Base-by-base conservation (phyloP, 2,113 vertebrate genomes). In the Scolopax mira region DNA sequence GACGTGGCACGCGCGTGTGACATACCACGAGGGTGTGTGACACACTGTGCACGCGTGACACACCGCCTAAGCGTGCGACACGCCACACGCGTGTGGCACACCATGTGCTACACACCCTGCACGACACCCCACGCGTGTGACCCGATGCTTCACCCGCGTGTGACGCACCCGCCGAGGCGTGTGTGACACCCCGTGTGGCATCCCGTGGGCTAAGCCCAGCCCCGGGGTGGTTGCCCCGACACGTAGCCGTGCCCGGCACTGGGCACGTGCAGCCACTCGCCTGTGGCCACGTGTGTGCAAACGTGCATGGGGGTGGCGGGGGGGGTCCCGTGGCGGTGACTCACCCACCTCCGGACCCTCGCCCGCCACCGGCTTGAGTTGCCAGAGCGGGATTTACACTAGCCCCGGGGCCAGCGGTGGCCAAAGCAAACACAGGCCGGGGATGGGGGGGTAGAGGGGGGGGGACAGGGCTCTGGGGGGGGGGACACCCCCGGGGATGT, bases 311-410 rank as follows among this genome's bases (percentile, higher is more conserved):
- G 58, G 6, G 41, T 7, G 4, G n/a, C n/a, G 7, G 64, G 39
- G 35, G 44, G 55, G 35, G 6, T 7, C 41, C 10, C 55, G 5
- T 30, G 7, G 9, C 33, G 17, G 73, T 85, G 88, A 95, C 79
- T 92, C 91, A 84, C 88, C 61, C 52, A 7, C 46, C 70, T 72
- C 57, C 42, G n/a, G 46, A 94, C 72, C 88, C 88, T 91, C 28
- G 8, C 88, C 77, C 85, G 51, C 31, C 67, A 11, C 79, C 80
- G 42, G 79, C 73, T 92, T 75, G 4, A 33, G 84, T 92, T 97
- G 92, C 94, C 93, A 93, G 60, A 10, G n/a, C 24, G 60, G 89
- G 93, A 93, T 90, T 93, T 93, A 92, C 82, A 84, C 85, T 84
- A 35, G 57, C 44, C 41, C 75, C 1, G 72, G 85, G 39, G 42